These are phyloP conservation scores for Hylaea fasciaria DNA, from an alignment of 2,888 invertebrate genomes.

Conservation along the genomic window DNA sequence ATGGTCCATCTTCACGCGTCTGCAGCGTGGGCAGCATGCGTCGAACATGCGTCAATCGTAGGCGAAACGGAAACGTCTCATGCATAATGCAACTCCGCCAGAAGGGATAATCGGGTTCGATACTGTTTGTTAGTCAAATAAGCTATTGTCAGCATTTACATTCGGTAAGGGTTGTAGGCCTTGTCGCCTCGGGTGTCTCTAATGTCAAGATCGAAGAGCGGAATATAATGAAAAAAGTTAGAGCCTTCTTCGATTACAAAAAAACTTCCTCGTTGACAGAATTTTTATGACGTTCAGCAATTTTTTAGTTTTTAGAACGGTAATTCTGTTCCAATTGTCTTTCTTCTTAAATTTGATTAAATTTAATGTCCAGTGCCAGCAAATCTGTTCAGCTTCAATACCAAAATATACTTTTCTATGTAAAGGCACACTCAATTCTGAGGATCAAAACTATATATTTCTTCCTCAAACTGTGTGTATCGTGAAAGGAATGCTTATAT, in stretches of 20 bases:
- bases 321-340: too few species aligned
- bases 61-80: slow-evolving; percentile 69
- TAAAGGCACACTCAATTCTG: too few species aligned
- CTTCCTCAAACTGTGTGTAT: too few species aligned
- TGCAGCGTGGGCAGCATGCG: slow-evolving; percentile 50
- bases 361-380: too few species aligned
- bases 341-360: too few species aligned
- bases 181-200: background rate
- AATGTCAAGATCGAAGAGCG: background rate
- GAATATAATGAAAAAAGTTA: background rate
- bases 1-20: background rate
- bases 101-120: slow-evolving; percentile 71
- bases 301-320: too few species aligned
- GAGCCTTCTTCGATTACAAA: too few species aligned
- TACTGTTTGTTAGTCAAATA: slow-evolving; percentile 83
- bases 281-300: too few species aligned
- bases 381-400: too few species aligned
- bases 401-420: background rate
- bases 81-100: slow-evolving; percentile 70
- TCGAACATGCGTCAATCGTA: slow-evolving; percentile 51
- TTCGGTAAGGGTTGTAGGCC: slow-evolving; percentile 52
- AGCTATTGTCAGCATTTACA: slow-evolving; percentile 70
- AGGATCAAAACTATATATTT: too few species aligned
- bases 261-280: too few species aligned
- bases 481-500: background rate